Percentiles rank a stretch among this genome's conserved stretches.
Conservation (phyloP, 2,888 invertebrate species). For the Synergus laeviventris region DNA sequence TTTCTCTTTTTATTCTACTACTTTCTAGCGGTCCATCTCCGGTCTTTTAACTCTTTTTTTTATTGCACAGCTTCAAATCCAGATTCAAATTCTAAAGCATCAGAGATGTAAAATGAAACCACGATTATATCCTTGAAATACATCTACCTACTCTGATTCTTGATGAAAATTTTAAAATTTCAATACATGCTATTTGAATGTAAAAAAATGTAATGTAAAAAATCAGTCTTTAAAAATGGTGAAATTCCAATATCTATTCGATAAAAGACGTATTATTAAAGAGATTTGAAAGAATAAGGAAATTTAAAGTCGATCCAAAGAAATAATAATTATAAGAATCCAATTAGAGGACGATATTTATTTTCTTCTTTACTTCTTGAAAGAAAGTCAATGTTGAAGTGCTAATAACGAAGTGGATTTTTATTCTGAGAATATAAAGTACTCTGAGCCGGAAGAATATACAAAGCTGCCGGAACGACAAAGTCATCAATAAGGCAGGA, state of each 20-base stretch:
- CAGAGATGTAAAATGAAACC: not conserved
- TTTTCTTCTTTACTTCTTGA: not conserved
- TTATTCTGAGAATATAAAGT: slow-evolving; percentile 6
- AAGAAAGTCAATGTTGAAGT: not conserved
- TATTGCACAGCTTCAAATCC: not conserved
- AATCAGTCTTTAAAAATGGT: too few relatives aligned
- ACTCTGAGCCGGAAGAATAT: not conserved
- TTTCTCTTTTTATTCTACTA: slow-evolving; percentile 5
- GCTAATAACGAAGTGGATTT: not conserved
- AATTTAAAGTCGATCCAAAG: not conserved
- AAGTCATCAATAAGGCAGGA: slow-evolving; percentile 6
- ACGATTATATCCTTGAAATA: not conserved
- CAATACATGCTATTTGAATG: too few relatives aligned
- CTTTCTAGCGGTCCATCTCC: not conserved
- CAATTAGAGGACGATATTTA: not conserved
- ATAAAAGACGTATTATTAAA: not conserved
- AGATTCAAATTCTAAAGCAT: not conserved
- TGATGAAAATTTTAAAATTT: not conserved
- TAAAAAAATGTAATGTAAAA: too few relatives aligned
- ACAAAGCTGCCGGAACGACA: not conserved
- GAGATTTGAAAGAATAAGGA: not conserved
- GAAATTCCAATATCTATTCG: too few relatives aligned
- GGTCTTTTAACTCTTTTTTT: not conserved
- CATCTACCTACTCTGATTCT: not conserved
- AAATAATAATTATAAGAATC: not conserved